A percentile compares a stretch with the other conserved stretches of the same genome.
Conservation (phyloP, 2,113 vertebrate species). For the Hippocampus mohnikei region DNA sequence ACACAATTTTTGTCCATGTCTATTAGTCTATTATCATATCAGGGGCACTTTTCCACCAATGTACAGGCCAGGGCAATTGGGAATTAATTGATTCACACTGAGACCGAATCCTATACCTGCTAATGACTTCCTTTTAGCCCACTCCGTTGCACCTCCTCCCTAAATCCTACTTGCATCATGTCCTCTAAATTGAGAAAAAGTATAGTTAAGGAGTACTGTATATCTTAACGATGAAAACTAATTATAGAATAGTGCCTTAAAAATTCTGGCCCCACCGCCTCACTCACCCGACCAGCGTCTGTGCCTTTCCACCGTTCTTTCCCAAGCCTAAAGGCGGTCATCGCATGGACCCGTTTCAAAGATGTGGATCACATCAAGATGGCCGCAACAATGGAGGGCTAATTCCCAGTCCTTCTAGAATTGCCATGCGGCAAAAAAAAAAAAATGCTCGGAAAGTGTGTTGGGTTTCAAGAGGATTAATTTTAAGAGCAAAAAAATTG, state of each 20-base stretch:
- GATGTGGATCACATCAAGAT: no score
- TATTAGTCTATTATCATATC: conserved; percentile 97
- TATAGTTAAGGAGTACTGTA: conserved; percentile 17
- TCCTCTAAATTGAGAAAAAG: conserved; percentile 15
- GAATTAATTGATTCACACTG: conserved; percentile 97
- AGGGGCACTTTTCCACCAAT: conserved; percentile 95
- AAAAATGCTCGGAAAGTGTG: not conserved
- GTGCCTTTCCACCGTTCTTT: no score
- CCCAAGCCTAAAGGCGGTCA: no score
- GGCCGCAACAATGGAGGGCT: no score
- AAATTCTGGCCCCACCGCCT: not conserved
- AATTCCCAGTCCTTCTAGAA: no score
- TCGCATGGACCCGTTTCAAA: no score
- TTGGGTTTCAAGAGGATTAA: not conserved
- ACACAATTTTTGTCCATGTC: conserved; percentile 94
- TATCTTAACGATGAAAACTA: not conserved
- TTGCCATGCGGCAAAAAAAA: not conserved
- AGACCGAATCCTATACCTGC: conserved; percentile 81
- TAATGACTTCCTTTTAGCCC: conserved; percentile 82
- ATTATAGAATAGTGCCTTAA: not conserved
- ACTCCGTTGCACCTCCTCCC: conserved; percentile 43
- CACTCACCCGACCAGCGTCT: no score
- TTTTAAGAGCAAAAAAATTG: not conserved
- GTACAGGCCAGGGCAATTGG: conserved; percentile 92
- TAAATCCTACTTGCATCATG: conserved; percentile 42